Evolutionary conservation across 1,140 invertebrate genomes (phyloP).

Genomic region (Procambarus clarkii): DNA sequence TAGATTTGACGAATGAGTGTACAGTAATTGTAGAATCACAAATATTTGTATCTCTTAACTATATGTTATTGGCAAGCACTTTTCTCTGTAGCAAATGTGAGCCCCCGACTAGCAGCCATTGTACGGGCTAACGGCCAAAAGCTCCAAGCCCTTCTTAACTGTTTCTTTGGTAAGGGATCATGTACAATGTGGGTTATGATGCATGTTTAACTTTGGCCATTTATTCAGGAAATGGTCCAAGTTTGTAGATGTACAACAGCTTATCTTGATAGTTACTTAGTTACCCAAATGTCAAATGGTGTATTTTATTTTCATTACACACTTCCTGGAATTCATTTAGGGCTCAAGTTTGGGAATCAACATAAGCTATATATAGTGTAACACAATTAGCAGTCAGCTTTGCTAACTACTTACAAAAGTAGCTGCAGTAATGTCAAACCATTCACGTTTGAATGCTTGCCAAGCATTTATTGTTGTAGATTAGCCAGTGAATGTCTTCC

Average conservation of each 20-base stretch:
- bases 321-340: background rate
- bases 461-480: background rate
- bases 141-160: conserved; percentile 67
- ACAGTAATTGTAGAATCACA: background rate
- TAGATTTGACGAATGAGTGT: background rate
- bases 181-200: conserved; percentile 17
- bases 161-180: conserved; percentile 68
- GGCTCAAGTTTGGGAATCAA: background rate
- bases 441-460: background rate
- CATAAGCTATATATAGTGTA: background rate
- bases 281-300: background rate
- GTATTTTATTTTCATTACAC: background rate
- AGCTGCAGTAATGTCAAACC: background rate
- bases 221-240: conserved; percentile 15
- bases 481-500: background rate
- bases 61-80: conserved; percentile 17
- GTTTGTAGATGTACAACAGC: background rate
- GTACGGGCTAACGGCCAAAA: conserved; percentile 63
- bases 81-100: conserved; percentile 66
- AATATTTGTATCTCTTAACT: background rate
- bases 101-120: conserved; percentile 67
- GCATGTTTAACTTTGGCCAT: conserved; percentile 25
- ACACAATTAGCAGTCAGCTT: background rate
- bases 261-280: background rate
- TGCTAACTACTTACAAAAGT: background rate